Evolutionary conservation across 2,113 vertebrate species (phyloP).

Genomic region (Xiphophorus hellerii): DNA sequence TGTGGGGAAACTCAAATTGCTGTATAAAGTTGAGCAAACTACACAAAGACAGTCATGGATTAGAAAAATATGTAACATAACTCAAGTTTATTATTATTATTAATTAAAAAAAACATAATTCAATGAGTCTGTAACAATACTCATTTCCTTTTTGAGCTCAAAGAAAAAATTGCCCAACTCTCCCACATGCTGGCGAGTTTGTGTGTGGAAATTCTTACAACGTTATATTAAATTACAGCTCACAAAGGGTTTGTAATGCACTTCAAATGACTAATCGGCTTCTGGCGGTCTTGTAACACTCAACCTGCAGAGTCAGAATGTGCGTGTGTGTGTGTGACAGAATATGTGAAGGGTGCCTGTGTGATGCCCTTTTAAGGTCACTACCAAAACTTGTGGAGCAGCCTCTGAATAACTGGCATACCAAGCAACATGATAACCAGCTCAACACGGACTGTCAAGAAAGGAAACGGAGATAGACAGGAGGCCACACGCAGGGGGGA

Average conservation of each 20-base stretch:
- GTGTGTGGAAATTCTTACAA: neutral
- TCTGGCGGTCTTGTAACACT: neutral
- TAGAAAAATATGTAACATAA: neutral
- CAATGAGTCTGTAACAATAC: neutral
- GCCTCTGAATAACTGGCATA: slow-evolving; percentile 62
- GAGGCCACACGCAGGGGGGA: neutral
- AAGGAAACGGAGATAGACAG: neutral
- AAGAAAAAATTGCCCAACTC: neutral
- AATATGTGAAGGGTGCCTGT: slow-evolving; percentile 1
- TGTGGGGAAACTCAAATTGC: too few relatives aligned
- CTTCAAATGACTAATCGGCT: neutral
- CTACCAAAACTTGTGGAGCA: slow-evolving; percentile 45
- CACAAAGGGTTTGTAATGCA: neutral
- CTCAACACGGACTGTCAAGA: slow-evolving; percentile 8
- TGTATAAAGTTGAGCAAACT: too few relatives aligned
- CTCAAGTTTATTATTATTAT: neutral
- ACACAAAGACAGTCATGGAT: too few relatives aligned
- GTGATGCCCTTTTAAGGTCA: slow-evolving; percentile 65
- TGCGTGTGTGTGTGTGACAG: neutral
- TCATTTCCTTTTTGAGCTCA: neutral
- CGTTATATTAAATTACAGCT: neutral
- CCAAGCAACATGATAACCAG: slow-evolving; percentile 55
- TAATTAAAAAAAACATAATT: neutral
- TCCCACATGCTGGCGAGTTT: neutral
- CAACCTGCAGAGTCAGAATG: neutral